phyloP scores from a whole-genome alignment of 2,113 vertebrate species.

The Megaceryle torquata region DNA sequence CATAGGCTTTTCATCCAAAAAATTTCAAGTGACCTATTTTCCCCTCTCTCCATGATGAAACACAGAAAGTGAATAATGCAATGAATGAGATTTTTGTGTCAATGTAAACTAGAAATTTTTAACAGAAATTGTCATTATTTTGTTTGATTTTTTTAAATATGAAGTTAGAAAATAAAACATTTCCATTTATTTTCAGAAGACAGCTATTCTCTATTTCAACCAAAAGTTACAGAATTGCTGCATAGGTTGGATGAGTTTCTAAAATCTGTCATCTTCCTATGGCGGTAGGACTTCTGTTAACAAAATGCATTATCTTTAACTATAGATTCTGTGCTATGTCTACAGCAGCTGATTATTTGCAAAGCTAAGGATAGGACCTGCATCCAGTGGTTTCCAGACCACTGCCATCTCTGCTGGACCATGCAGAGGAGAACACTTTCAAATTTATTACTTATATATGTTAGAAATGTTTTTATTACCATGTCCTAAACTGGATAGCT shows the following conservation, averaged over 20 bases:
- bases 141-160: background rate
- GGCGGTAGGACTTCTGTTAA: background rate
- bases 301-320: background rate
- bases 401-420: background rate
- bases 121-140: background rate
- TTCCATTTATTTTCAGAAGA: background rate
- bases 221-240: background rate
- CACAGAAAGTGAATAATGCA: background rate
- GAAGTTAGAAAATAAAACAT: background rate
- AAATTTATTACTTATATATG: background rate
- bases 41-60: background rate
- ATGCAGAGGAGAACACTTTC: background rate
- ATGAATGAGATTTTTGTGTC: background rate
- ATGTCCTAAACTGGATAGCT: background rate
- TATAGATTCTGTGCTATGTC: background rate
- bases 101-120: background rate
- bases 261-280: background rate
- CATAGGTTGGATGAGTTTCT: background rate
- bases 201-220: background rate
- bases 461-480: background rate
- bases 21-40: background rate
- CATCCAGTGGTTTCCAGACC: background rate
- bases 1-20: background rate
- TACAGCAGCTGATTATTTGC: background rate
- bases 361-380: background rate